Conservation (phyloP, 2,113 vertebrate species). For the Hippotragus niger region DNA sequence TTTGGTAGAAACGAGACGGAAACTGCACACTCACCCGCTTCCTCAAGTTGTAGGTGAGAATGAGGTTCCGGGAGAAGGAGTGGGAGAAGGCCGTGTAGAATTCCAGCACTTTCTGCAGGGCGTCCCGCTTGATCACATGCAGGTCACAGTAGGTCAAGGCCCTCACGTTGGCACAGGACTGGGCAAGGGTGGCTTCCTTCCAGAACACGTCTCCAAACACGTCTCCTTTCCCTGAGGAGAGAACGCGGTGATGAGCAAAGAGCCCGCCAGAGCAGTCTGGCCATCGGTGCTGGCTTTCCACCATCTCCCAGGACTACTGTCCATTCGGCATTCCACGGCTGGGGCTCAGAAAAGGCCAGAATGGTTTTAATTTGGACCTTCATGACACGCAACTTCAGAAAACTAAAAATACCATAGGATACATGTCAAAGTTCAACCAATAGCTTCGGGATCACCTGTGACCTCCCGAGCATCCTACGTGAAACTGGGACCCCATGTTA, state of each 20-base stretch:
- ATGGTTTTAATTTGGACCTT: not conserved
- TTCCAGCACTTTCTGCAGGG: conserved; percentile 95
- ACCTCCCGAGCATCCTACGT: not conserved
- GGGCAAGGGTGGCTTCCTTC: conserved; percentile 94
- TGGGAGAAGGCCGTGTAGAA: conserved; percentile 96
- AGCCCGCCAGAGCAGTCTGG: not conserved
- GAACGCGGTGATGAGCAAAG: not conserved
- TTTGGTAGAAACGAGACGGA: not conserved
- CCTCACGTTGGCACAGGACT: conserved; percentile 95
- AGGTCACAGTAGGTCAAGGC: conserved; percentile 98
- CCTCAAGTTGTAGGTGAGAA: conserved; percentile 96
- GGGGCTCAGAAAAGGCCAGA: not conserved
- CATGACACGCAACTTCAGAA: not conserved
- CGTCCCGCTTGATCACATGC: conserved; percentile 95
- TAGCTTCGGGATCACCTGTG: not conserved
- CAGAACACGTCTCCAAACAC: conserved; percentile 99
- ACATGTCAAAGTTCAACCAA: not conserved
- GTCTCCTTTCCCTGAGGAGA: conserved; percentile 92
- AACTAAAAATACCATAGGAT: not conserved
- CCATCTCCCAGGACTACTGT: not conserved
- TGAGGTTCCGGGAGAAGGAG: conserved; percentile 94
- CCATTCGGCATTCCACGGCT: not conserved
- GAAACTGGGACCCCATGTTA: not conserved
- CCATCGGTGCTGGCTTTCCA: not conserved
- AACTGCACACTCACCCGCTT: conserved; percentile 87